Evolutionary conservation across 2,888 invertebrate genomes (phyloP).

Genomic region (Drosophila ustulata): DNA sequence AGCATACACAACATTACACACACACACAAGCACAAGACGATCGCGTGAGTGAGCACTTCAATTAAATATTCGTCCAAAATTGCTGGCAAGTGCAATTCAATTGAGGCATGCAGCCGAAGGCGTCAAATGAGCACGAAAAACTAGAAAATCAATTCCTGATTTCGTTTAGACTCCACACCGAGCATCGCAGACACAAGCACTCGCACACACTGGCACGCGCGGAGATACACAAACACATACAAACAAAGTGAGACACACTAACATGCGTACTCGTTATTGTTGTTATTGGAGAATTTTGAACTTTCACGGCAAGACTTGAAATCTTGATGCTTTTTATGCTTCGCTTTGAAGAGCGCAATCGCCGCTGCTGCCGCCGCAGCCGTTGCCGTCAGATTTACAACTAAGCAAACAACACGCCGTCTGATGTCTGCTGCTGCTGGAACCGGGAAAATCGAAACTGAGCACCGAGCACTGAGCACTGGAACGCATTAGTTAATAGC

Average conservation of each 20-base stretch:
- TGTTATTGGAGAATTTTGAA: slow-evolving; percentile 45
- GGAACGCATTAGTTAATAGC: slow-evolving; percentile 24
- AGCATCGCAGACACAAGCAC: slow-evolving; percentile 13
- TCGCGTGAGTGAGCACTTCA: slow-evolving; percentile 25
- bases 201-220: slow-evolving; percentile 1
- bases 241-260: slow-evolving; percentile 1
- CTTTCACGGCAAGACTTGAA: slow-evolving; percentile 51
- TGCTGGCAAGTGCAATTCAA: slow-evolving; percentile 47
- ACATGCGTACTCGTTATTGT: slow-evolving; percentile 31
- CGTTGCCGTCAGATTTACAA: slow-evolving; percentile 53
- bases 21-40: background rate
- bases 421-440: slow-evolving; percentile 11
- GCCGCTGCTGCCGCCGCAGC: slow-evolving; percentile 35
- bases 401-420: slow-evolving; percentile 33
- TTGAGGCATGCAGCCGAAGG: slow-evolving; percentile 36
- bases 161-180: slow-evolving; percentile 16
- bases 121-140: slow-evolving; percentile 32
- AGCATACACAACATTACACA: slow-evolving; percentile 6
- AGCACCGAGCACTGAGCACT: slow-evolving; percentile 22
- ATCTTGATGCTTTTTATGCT: slow-evolving; percentile 47
- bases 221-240: slow-evolving; percentile 2
- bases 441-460: slow-evolving; percentile 36
- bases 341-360: slow-evolving; percentile 42
- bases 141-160: slow-evolving; percentile 26
- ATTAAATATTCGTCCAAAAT: slow-evolving; percentile 31